A percentile compares a stretch with the other conserved stretches of the same genome.
phyloP scores from a whole-genome alignment of 2,797 vertebrate genomes.

The Pseudochirops cupreus region DNA sequence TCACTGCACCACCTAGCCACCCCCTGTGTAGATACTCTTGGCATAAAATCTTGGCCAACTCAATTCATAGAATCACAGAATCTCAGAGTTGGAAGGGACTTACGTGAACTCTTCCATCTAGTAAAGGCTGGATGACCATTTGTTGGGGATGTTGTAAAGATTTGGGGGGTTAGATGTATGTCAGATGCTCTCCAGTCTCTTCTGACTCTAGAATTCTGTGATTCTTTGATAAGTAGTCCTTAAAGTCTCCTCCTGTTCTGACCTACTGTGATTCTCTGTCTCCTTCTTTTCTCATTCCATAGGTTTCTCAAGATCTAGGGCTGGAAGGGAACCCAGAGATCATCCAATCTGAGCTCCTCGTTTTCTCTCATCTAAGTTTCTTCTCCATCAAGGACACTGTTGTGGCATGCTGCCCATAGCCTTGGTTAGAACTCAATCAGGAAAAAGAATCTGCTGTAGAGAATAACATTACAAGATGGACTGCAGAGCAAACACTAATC shows the following conservation, averaged over 20 bases:
- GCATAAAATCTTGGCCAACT: background rate
- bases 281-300: background rate
- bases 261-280: background rate
- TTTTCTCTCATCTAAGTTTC: conserved; percentile 65
- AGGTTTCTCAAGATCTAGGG: background rate
- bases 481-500: conserved; percentile 84
- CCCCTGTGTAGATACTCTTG: background rate
- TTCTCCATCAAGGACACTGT: conserved; percentile 77
- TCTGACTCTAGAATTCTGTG: background rate
- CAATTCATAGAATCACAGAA: background rate
- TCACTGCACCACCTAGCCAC: no score
- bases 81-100: background rate
- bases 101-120: background rate
- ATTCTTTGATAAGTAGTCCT: background rate
- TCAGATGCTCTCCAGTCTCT: background rate
- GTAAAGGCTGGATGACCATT: background rate
- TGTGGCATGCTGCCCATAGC: conserved; percentile 65
- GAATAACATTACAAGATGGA: conserved; percentile 84
- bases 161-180: background rate
- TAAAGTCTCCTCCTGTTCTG: background rate
- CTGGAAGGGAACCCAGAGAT: background rate
- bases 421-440: conserved; percentile 79
- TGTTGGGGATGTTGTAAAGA: background rate
- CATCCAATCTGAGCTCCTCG: background rate
- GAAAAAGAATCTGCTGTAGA: conserved; percentile 83